Conservation (phyloP, 2,888 invertebrate genomes). For the Caenorhabditis afra region DNA sequence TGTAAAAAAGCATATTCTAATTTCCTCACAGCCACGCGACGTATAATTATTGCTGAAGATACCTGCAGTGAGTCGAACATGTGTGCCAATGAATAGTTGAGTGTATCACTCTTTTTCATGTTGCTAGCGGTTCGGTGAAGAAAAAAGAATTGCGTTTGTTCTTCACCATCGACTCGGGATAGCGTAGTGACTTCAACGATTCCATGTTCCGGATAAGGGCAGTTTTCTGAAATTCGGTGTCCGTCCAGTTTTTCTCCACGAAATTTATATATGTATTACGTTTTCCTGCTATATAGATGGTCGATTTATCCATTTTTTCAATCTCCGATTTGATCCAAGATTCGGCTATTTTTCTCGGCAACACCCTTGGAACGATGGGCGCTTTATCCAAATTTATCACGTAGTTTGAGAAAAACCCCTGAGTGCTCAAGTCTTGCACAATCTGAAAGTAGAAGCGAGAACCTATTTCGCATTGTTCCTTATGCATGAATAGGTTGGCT, state of each 20-base stretch:
- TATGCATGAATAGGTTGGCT: slow-evolving; percentile 7
- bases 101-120: slow-evolving; percentile 17
- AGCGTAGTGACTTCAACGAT: slow-evolving; percentile 36
- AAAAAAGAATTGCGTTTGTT: slow-evolving; percentile 41
- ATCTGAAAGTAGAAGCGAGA: slow-evolving; percentile 27
- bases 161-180: slow-evolving; percentile 10
- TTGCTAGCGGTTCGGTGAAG: slow-evolving; percentile 28
- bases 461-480: neutral
- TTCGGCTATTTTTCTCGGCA: slow-evolving; percentile 51
- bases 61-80: slow-evolving; percentile 57
- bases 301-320: slow-evolving; percentile 36
- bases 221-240: slow-evolving; percentile 8
- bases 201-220: slow-evolving; percentile 40
- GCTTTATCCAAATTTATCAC: slow-evolving; percentile 37
- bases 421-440: slow-evolving; percentile 43
- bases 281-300: slow-evolving; percentile 47
- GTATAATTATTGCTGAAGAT: too few relatives aligned
- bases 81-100: slow-evolving; percentile 40
- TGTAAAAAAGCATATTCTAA: slow-evolving; percentile 4
- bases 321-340: slow-evolving; percentile 47
- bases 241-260: neutral
- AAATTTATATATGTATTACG: slow-evolving; percentile 14
- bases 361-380: slow-evolving; percentile 26
- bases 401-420: slow-evolving; percentile 51
- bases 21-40: too few relatives aligned